Evolutionary conservation across 2,888 invertebrate genomes (phyloP), one percentile per base, ranked within the genome.

Genomic region (Tipula lateralis): DNA sequence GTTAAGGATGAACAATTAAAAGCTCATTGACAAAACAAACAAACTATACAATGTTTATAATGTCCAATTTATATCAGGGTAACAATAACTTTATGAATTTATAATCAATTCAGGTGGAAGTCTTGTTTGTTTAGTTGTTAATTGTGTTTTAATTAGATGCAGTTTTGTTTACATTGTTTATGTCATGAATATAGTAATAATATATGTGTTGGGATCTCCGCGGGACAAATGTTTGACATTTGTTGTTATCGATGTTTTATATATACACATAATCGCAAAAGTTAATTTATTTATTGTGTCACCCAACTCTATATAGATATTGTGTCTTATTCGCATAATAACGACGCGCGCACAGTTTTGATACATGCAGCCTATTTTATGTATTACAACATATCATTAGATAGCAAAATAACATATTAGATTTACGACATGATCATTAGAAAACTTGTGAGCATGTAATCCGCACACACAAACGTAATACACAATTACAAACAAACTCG

Each of bases 1-100:
- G 24, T 9, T 12, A 82, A 30, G 82, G 82, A 16, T 32, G 82
- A 29, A 82, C 82, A 82, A 82, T 82, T 82, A 82, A 82, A 82
- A 82, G 82, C 82, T 82, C 82, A 82, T 82, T 82, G 82, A 82
- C 82, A 82, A 30, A 82, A 82, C 66, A 9, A 66, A 66, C 66
- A 66, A 66, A 5, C 19, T 9, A 66, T 66, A 66, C 3, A 5
- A 44, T n/a, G 36, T 44, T n/a, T 44, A 44, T 44, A n/a, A 44
- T 44, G 44, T 44, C 24, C 9, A 19, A 66, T 66, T 66, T 66
- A 66, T 66, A 66, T 19, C 66, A 66, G 66, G 24, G 24, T 66
- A 24, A 24, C 24, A 24, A 24, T 66, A 66, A 66, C 7, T 44
- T n/a, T 66, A 66, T 66, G 66, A 66, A 66, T 66, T 66, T 24